Conservation (phyloP, 2,888 invertebrate species). For the Tolmerus cingulatus region DNA sequence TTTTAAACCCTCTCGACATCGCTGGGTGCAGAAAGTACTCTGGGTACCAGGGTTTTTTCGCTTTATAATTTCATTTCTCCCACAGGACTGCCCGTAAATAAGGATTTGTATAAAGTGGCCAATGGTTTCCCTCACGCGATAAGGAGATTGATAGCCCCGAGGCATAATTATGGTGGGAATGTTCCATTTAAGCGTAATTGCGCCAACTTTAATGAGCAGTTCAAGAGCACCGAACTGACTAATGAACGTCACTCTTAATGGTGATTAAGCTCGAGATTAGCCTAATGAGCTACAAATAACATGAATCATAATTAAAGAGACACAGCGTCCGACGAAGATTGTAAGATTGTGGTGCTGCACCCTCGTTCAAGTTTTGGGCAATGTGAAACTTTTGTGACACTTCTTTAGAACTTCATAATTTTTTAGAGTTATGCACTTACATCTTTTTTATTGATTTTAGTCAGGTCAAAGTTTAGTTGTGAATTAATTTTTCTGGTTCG, state of each 20-base stretch:
- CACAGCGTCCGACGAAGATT: not conserved
- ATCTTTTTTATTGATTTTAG: not conserved
- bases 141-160: not conserved
- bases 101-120: slow-evolving; percentile 5
- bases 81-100: not conserved
- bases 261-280: slow-evolving; percentile 20
- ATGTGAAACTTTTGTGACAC: not conserved
- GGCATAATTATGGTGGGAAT: not conserved
- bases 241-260: slow-evolving; percentile 10
- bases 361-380: not conserved
- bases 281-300: slow-evolving; percentile 17
- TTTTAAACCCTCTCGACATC: not conserved
- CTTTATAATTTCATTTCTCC: not conserved
- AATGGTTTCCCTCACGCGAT: slow-evolving; percentile 18
- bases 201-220: slow-evolving; percentile 12
- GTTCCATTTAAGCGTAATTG: slow-evolving; percentile 18
- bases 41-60: not conserved
- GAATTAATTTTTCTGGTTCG: not conserved
- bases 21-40: not conserved
- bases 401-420: not conserved
- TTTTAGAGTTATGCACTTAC: not conserved
- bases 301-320: slow-evolving; percentile 20
- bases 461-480: not conserved
- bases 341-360: not conserved
- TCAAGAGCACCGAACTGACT: not conserved